These are phyloP conservation scores for Cyanoramphus novaezelandiae DNA, from an alignment of 2,113 vertebrate genomes.

Conservation along the genomic window DNA sequence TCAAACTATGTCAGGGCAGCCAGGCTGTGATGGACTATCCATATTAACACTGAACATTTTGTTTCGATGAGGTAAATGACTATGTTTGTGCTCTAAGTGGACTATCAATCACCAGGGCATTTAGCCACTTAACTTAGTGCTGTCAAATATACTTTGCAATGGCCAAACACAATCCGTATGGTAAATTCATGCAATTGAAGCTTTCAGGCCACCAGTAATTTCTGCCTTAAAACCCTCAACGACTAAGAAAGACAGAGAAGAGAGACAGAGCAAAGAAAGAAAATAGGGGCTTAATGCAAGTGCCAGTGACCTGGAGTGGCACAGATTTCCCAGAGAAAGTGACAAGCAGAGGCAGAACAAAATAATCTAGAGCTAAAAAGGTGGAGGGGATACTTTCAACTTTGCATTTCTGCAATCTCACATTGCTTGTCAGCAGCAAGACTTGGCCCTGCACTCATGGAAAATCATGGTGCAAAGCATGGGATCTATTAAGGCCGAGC, in stretches of 20 bases:
- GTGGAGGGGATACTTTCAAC: background rate
- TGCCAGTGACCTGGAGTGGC: background rate
- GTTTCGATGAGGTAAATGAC: conserved; percentile 16
- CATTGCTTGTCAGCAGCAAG: background rate
- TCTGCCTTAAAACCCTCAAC: background rate
- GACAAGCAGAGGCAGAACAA: background rate
- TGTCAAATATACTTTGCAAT: conserved; percentile 29
- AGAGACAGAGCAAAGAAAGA: background rate
- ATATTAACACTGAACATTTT: background rate
- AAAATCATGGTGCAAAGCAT: background rate
- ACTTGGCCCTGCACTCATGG: accelerated
- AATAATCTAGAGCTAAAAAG: background rate
- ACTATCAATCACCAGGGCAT: conserved; percentile 7
- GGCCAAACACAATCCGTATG: conserved; percentile 1
- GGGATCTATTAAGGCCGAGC: background rate
- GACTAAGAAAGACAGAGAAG: background rate
- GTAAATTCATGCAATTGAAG: background rate
- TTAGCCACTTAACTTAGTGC: background rate
- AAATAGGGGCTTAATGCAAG: background rate
- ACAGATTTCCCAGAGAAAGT: background rate
- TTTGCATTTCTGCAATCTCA: accelerated
- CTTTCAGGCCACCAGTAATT: background rate
- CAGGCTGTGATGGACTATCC: background rate
- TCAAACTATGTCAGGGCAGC: background rate
- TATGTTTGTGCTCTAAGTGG: background rate